These are phyloP conservation scores for Athalia rosae DNA, from an alignment of 2,888 invertebrate species.

Conservation along the genomic window DNA sequence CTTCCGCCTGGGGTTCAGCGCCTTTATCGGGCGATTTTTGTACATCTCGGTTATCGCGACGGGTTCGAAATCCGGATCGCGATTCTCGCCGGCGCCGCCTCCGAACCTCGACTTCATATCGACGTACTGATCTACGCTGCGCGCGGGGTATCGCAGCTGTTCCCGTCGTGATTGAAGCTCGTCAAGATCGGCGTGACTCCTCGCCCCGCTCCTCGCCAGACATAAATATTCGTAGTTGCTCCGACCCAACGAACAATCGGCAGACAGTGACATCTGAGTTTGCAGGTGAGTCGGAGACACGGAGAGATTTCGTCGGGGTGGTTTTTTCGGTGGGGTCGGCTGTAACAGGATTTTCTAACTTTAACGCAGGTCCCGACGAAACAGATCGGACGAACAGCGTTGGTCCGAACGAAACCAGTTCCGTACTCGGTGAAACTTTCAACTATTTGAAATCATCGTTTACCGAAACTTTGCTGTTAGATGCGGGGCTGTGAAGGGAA, in stretches of 20 bases:
- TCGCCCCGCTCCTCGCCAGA: conserved; percentile 80
- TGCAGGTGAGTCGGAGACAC: conserved; percentile 88
- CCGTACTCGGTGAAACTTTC: conserved; percentile 1
- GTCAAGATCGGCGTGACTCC: conserved; percentile 83
- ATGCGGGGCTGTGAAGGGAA: conserved; percentile 77
- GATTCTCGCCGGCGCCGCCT: conserved; percentile 70
- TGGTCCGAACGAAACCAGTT: conserved; percentile 3
- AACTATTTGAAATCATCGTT: conserved; percentile 60
- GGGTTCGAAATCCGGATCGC: conserved; percentile 76
- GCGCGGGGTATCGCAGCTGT: conserved; percentile 79
- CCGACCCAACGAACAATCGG: conserved; percentile 76
- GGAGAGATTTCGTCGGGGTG: conserved; percentile 89
- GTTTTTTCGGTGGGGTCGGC: conserved; percentile 93
- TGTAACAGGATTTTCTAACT: conserved; percentile 67
- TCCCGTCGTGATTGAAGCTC: conserved; percentile 76
- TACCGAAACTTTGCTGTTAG: conserved; percentile 80
- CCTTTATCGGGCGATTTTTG: conserved; percentile 83
- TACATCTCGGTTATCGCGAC: conserved; percentile 85
- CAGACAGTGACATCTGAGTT: conserved; percentile 76
- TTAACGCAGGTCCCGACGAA: background rate
- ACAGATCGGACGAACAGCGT: conserved; percentile 36
- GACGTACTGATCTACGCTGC: conserved; percentile 87
- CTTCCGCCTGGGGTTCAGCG: conserved; percentile 84
- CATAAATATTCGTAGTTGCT: conserved; percentile 82
- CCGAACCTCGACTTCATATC: conserved; percentile 81